Percentiles rank a stretch among this genome's conserved stretches.
These are phyloP conservation scores for Marmota flaviventris DNA, from an alignment of 2,113 vertebrate genomes.

Conservation along the genomic window DNA sequence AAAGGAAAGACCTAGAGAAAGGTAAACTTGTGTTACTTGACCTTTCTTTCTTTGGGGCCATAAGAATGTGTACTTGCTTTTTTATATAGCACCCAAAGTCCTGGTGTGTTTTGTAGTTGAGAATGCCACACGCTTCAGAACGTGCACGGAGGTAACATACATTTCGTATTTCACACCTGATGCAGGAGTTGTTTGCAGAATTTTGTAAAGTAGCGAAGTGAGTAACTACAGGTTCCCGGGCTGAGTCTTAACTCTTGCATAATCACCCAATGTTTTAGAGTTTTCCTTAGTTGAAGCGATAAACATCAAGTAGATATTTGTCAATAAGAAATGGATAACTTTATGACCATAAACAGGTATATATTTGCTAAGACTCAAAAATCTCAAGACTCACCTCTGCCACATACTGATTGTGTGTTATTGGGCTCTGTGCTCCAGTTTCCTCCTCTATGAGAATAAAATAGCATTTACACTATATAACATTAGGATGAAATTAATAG, in stretches of 20 bases:
- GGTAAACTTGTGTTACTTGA: neutral
- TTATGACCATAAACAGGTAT: neutral
- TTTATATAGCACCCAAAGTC: neutral
- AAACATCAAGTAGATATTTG: neutral
- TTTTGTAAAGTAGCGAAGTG: neutral
- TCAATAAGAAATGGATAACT: neutral
- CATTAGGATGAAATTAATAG: neutral
- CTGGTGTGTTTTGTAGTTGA: neutral
- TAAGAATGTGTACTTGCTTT: neutral
- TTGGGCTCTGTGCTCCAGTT: neutral
- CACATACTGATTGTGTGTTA: neutral
- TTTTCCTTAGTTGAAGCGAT: neutral
- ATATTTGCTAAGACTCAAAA: neutral
- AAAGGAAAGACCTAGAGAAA: neutral
- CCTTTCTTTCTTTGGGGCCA: neutral
- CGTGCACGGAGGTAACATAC: too few species aligned
- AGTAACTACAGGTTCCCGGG: neutral
- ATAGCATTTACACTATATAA: neutral
- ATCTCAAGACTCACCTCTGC: neutral
- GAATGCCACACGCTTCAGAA: neutral
- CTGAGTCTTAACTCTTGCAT: neutral
- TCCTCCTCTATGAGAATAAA: neutral
- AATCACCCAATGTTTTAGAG: neutral
- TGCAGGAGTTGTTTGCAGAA: neutral
- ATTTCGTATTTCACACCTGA: too few species aligned